Conservation (phyloP, 2,797 vertebrate species). For the Channa striata region DNA sequence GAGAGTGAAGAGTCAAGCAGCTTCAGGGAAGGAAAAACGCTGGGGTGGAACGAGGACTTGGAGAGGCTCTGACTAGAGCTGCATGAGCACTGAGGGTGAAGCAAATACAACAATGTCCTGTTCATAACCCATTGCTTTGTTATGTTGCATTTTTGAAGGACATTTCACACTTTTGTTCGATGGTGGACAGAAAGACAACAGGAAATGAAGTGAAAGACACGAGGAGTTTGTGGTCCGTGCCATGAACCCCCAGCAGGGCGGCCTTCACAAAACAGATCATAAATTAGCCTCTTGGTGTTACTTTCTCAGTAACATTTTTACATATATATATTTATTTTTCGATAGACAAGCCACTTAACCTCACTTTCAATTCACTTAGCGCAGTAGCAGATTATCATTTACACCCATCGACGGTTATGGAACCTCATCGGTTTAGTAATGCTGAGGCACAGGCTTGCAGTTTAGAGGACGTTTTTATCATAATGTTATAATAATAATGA, state of each 20-base stretch:
- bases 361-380: too few relatives aligned
- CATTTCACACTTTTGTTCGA: constrained; percentile 9
- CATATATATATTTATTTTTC: too few relatives aligned
- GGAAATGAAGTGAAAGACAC: neutral
- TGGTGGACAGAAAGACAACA: neutral
- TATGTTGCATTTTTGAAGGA: constrained; percentile 6
- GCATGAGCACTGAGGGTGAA: neutral
- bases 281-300: neutral
- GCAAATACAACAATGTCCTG: constrained; percentile 13
- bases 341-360: too few relatives aligned
- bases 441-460: too few relatives aligned
- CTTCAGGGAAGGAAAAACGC: constrained; percentile 37
- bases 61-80: constrained; percentile 41
- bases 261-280: neutral
- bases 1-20: constrained; percentile 46
- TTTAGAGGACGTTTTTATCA: too few relatives aligned
- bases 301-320: neutral
- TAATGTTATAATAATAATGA: too few relatives aligned
- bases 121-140: constrained; percentile 21
- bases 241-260: neutral
- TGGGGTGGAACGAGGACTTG: constrained; percentile 42
- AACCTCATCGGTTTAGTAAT: too few relatives aligned
- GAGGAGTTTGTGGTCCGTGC: neutral
- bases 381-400: too few relatives aligned
- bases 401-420: too few relatives aligned